Evolutionary conservation across 2,797 vertebrate species (phyloP).

Genomic region (Myotis pilosus): DNA sequence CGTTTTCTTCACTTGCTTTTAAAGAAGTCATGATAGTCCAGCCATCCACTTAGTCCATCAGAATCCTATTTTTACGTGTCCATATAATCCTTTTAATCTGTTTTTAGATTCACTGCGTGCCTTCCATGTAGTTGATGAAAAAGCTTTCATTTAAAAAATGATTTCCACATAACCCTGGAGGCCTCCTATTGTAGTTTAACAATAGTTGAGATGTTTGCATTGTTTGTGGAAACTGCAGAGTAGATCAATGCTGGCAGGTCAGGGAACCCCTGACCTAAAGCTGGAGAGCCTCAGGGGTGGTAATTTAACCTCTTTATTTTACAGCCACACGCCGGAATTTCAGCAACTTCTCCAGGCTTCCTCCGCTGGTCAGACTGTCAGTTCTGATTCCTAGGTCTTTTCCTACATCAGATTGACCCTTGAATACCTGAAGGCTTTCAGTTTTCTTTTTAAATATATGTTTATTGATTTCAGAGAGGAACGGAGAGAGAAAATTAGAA

Average conservation of each 20-base stretch:
- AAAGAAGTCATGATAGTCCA: background rate
- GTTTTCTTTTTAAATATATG: background rate
- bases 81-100: slow-evolving; percentile 70
- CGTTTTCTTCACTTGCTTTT: background rate
- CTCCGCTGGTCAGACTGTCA: background rate
- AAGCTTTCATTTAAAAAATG: slow-evolving; percentile 56
- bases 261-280: background rate
- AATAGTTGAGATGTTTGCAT: background rate
- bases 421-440: background rate
- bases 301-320: background rate
- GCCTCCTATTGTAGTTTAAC: slow-evolving; percentile 15
- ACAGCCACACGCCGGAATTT: background rate
- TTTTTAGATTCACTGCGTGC: slow-evolving; percentile 75
- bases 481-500: no score
- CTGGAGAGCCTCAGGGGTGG: background rate
- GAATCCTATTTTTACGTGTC: slow-evolving; percentile 75
- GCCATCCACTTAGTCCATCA: slow-evolving; percentile 53
- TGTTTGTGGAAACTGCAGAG: slow-evolving; percentile 27
- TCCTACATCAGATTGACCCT: background rate
- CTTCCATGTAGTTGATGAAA: slow-evolving; percentile 40
- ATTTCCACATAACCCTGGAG: slow-evolving; percentile 55
- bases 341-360: no score
- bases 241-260: background rate
- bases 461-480: no score
- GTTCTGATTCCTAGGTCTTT: background rate